phyloP scores from a whole-genome alignment of 2,797 vertebrate species.

The Malurus leucopterus region DNA sequence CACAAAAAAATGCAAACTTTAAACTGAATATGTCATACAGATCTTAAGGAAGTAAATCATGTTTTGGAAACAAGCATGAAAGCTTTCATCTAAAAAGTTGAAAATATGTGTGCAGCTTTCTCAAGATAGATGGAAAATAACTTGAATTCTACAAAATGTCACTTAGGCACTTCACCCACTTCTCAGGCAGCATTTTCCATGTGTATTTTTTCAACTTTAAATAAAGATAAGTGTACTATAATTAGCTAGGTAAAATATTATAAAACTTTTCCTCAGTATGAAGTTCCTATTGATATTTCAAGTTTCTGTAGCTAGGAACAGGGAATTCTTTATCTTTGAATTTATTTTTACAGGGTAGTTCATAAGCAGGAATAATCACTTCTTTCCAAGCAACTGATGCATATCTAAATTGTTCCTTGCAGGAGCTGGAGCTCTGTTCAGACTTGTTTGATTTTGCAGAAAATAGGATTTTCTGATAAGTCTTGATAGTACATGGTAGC shows the following conservation, averaged over 20 bases:
- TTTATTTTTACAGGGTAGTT: not conserved
- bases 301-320: not conserved
- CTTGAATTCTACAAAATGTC: not conserved
- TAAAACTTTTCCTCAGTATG: not conserved
- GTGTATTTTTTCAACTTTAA: not conserved
- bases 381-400: not conserved
- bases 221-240: not conserved
- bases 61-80: not conserved
- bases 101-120: not conserved
- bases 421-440: not conserved
- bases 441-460: not conserved
- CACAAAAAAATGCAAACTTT: not conserved
- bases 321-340: not conserved
- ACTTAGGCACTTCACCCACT: not conserved
- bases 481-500: not conserved
- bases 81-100: slow-evolving; percentile 21
- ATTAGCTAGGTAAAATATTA: not conserved
- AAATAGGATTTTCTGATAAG: not conserved
- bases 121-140: not conserved
- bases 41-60: slow-evolving; percentile 8
- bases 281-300: not conserved
- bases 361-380: not conserved
- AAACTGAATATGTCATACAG: slow-evolving; percentile 15
- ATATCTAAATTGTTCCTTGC: not conserved
- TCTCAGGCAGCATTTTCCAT: not conserved